Base-by-base conservation (phyloP, 2,888 invertebrate species). In the Bursaphelenchus okinawaensis region DNA sequence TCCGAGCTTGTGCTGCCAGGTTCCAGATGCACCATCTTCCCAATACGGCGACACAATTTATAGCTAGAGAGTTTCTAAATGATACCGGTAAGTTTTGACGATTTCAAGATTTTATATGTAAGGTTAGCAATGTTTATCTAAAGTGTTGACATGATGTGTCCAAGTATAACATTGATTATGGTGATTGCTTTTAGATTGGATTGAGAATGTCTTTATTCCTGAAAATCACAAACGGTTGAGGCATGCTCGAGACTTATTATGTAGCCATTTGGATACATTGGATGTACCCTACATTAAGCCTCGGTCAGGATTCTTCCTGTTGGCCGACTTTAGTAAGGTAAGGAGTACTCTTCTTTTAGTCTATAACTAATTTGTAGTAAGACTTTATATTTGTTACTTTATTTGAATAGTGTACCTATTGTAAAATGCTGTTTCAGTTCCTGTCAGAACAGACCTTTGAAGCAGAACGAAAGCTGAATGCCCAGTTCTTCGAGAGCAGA, bases 251-350 rank as follows among this genome's bases (percentile, higher is more conserved):
- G 68, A 73, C 31, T 55, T 52, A 12, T 29, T 71, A 7, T 26
- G 75, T 40, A 52, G 23, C n/a, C 52, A 52, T 27, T 54, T 72
- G 50, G 62, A 68, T 28, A 29, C 19, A 16, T 16, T 66, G 23
- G 52, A 59, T 23, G 68, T 75, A n/a, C 67, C 66, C n/a, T 75
- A 61, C 27, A 52, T 72, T n/a, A 66, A 55, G 52, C 75, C 75
- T 23, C 58, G 72, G n/a, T 66, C 73, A n/a, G 73, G 74, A n/a
- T 72, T 72, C 60, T 72, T 72, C 55, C 57, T 72, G 22, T 59
- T 72, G 27, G 62, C 63, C 22, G 68, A 72, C 62, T 73, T 72
- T 56, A 62, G 68, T n/a, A 61, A 64, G 62, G 70, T 72, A 55
- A 16, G n/a, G n/a, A n/a, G n/a, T n/a, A n/a, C n/a, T n/a, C n/a